phyloP scores from a whole-genome alignment of 2,797 vertebrate species.

The Enteromius anoplus region DNA sequence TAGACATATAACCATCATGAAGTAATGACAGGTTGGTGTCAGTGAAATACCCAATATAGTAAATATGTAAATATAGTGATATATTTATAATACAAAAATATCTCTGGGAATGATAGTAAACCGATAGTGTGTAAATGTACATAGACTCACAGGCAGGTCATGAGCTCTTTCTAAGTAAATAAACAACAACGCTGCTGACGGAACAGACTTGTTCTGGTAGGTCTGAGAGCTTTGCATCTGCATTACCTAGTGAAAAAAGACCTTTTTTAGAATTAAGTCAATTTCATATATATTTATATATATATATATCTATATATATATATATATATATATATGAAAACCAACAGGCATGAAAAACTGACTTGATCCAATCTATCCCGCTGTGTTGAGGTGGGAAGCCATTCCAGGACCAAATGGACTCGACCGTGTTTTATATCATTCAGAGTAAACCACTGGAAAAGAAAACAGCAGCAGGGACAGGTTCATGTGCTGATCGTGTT shows the following conservation, averaged over 20 bases:
- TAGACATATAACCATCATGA: slow-evolving; percentile 55
- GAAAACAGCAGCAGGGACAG: background rate
- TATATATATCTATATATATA: background rate
- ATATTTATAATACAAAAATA: no score
- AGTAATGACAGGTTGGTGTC: background rate
- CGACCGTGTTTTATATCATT: slow-evolving; percentile 81
- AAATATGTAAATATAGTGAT: background rate
- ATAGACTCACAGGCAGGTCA: slow-evolving; percentile 81
- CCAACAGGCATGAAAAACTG: slow-evolving; percentile 13
- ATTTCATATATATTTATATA: background rate
- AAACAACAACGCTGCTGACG: slow-evolving; percentile 84
- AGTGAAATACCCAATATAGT: background rate
- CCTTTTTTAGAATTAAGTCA: background rate
- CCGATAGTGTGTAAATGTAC: background rate
- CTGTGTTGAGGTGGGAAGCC: slow-evolving; percentile 67
- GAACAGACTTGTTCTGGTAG: slow-evolving; percentile 78
- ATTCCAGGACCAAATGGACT: slow-evolving; percentile 80
- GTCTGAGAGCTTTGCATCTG: slow-evolving; percentile 81
- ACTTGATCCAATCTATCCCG: slow-evolving; percentile 83
- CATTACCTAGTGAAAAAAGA: slow-evolving; percentile 76
- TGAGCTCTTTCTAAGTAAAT: slow-evolving; percentile 85
- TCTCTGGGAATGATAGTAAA: background rate
- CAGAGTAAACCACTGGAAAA: slow-evolving; percentile 79
- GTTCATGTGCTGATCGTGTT: background rate
- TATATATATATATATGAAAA: background rate